Evolutionary conservation across 2,888 invertebrate species (phyloP), one percentile per base, ranked within the genome.

Genomic region (Caenorhabditis auriculariae): DNA sequence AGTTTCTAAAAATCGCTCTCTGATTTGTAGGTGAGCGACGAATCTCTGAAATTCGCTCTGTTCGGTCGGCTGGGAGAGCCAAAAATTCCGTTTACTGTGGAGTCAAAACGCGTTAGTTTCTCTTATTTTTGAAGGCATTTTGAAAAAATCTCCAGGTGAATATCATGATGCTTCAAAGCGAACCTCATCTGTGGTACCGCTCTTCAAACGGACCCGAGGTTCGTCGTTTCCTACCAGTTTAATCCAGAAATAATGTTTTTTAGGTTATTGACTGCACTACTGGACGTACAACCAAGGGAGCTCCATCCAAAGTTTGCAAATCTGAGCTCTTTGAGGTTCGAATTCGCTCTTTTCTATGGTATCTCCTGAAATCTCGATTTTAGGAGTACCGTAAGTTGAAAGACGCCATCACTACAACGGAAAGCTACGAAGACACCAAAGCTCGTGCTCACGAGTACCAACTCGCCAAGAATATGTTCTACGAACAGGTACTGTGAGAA

Each of bases 401-500:
- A 1, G 37, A 28, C 4, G 35, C 28, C 1, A 41, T 54, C 24
- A 24, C 35, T 4, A 19, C 37, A 19, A 29, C 50, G 4, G 42
- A 44, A 5, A 39, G 62, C 15, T 65, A 69, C 23, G 7, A 29
- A 9, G 43, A 51, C 32, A 60, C 57, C 17, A 69, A 69, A 46
- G 46, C 46, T 24, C 32, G 17, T 3, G 57, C 62, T 2, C 44
- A 26, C 21, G 46, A 44, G n/a, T 69, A 69, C 51, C 61, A 65
- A 28, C 42, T 49, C 9, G 42, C 53, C 35, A 69, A 69, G 51
- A 60, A 56, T 12, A 43, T 63, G 1, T 51, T 66, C 9, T 70
- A 67, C 41, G 52, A 53, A 41, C 60, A 61, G 53, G 69, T 69
- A 12, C 37, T 29, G 24, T 29, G n/a, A n/a, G n/a, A n/a, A n/a